Percentiles rank a stretch among this genome's conserved stretches.
Evolutionary conservation across 2,888 invertebrate genomes (phyloP).

Genomic region (Sepioteuthis lessoniana): DNA sequence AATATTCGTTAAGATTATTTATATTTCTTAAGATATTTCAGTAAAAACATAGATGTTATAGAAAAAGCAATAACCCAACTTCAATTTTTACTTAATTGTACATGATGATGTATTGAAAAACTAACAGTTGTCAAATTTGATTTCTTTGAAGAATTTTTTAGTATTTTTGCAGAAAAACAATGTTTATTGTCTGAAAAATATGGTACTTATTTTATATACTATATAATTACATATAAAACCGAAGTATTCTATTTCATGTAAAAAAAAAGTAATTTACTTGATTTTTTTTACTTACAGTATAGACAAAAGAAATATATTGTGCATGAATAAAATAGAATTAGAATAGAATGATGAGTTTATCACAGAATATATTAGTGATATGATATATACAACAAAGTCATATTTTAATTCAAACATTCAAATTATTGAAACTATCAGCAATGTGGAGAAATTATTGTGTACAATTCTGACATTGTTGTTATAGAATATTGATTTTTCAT

Average conservation of each 20-base stretch:
- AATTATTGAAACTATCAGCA: neutral
- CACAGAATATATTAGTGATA: neutral
- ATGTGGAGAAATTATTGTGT: neutral
- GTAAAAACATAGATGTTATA: too few relatives aligned
- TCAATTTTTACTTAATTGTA: too few relatives aligned
- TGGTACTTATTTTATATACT: constrained; percentile 5
- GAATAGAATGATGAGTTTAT: neutral
- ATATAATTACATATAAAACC: neutral
- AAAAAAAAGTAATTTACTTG: neutral
- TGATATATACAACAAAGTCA: neutral
- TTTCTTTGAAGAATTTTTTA: constrained; percentile 33
- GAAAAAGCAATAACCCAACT: too few relatives aligned
- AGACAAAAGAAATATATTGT: neutral
- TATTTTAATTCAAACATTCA: neutral
- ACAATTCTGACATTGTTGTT: too few relatives aligned
- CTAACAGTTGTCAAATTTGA: neutral
- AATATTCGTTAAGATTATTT: too few relatives aligned
- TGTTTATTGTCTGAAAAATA: neutral
- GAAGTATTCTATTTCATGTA: neutral
- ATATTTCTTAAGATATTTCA: too few relatives aligned
- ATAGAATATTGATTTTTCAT: too few relatives aligned
- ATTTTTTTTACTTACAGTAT: neutral
- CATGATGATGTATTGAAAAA: neutral
- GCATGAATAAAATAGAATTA: neutral
- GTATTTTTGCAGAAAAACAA: neutral